A percentile compares a stretch with the other conserved stretches of the same genome.
These are phyloP conservation scores for Drosophila serrata DNA, from an alignment of 1,140 invertebrate genomes.

Conservation along the genomic window DNA sequence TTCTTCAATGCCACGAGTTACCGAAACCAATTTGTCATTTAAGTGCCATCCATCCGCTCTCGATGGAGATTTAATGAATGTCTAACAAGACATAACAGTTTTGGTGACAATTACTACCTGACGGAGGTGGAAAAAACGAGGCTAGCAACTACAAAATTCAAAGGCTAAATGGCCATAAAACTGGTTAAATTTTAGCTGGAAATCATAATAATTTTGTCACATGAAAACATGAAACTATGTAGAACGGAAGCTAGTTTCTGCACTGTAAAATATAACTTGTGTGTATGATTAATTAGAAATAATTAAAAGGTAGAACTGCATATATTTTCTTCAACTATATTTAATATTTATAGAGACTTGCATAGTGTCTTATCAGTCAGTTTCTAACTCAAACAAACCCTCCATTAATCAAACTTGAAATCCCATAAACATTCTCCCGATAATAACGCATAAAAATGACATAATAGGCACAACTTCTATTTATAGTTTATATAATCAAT, in stretches of 20 bases:
- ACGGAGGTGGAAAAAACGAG: slow-evolving; percentile 17
- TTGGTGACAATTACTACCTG: slow-evolving; percentile 7
- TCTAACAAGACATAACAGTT: slow-evolving; percentile 31
- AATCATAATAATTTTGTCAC: slow-evolving; percentile 28
- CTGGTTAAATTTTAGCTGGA: slow-evolving; percentile 34
- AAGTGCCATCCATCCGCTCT: slow-evolving; percentile 23
- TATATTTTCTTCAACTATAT: neutral
- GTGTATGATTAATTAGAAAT: neutral
- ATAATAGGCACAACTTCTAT: slow-evolving; percentile 52
- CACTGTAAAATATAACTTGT: slow-evolving; percentile 3
- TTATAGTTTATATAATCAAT: slow-evolving; percentile 46
- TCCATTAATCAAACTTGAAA: slow-evolving; percentile 65
- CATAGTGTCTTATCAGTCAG: slow-evolving; percentile 6
- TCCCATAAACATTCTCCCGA: slow-evolving; percentile 37
- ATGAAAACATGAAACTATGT: slow-evolving; percentile 5
- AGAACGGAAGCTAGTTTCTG: neutral
- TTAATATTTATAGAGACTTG: neutral
- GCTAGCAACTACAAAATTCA: neutral
- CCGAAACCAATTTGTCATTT: slow-evolving; percentile 26
- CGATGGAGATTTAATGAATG: slow-evolving; percentile 41
- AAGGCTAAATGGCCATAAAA: slow-evolving; percentile 13
- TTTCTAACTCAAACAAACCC: neutral
- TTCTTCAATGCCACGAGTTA: slow-evolving; percentile 2
- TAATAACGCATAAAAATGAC: slow-evolving; percentile 44
- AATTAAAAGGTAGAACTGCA: neutral